These are phyloP conservation scores for Zelostemma sp. DNA, from an alignment of 1,140 invertebrate genomes.

Conservation along the genomic window DNA sequence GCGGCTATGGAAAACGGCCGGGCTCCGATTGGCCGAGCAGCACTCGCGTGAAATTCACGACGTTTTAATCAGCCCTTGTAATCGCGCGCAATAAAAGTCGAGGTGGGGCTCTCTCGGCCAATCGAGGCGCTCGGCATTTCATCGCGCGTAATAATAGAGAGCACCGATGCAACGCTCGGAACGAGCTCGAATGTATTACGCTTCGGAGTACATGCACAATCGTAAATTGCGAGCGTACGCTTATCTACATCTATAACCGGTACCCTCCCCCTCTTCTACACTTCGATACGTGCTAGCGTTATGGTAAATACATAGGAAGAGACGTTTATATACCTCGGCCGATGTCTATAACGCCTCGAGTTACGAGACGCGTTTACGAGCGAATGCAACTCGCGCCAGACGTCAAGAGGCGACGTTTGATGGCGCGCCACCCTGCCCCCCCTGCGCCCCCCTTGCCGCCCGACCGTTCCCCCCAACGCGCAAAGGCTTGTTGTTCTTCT, in stretches of 20 bases:
- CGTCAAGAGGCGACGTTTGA: conserved; percentile 59
- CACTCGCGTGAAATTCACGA: neutral
- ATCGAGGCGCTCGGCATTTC: conserved; percentile 54
- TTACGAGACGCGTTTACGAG: conserved; percentile 72
- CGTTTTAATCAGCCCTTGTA: neutral
- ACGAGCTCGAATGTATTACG: conserved; percentile 56
- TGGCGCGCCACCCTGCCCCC: conserved; percentile 42
- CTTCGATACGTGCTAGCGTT: conserved; percentile 24
- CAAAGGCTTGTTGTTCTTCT: no score
- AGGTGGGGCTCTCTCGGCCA: conserved; percentile 30
- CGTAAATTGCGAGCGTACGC: conserved; percentile 13
- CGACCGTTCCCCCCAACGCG: no score
- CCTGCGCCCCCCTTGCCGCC: no score
- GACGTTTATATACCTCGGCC: conserved; percentile 71
- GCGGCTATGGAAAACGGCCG: no score
- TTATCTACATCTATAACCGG: conserved; percentile 21
- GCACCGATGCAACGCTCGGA: conserved; percentile 47
- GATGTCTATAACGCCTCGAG: conserved; percentile 71
- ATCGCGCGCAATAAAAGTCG: neutral
- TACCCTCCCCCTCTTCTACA: neutral
- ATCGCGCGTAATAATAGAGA: conserved; percentile 60
- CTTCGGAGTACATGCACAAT: conserved; percentile 9
- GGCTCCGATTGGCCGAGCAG: no score
- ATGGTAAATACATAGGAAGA: conserved; percentile 69
- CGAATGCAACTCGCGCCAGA: conserved; percentile 67